These are phyloP conservation scores for Danaus chrysippus DNA, from an alignment of 2,888 invertebrate species.

Conservation along the genomic window DNA sequence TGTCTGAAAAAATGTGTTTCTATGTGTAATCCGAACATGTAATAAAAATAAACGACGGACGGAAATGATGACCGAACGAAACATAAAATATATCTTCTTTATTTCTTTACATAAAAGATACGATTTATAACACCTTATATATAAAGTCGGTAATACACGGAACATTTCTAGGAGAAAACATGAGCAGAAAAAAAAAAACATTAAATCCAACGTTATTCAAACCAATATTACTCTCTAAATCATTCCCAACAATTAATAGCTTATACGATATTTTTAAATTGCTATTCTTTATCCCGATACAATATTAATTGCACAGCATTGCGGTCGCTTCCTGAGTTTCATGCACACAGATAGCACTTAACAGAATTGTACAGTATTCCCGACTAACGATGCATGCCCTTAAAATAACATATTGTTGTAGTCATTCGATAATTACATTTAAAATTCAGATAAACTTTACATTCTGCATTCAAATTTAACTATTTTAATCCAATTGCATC, in stretches of 20 bases:
- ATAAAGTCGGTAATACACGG: not conserved
- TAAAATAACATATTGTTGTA: no score
- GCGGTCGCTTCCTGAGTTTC: constrained; percentile 12
- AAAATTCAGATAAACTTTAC: no score
- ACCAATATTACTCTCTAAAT: no score
- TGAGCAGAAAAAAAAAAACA: no score
- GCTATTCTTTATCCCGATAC: constrained; percentile 3
- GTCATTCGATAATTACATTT: no score
- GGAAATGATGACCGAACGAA: constrained; percentile 4
- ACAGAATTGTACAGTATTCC: constrained; percentile 7
- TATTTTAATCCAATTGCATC: no score
- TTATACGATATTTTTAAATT: not conserved
- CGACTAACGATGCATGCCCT: not conserved
- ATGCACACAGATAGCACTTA: constrained; percentile 9
- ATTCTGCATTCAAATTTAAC: no score
- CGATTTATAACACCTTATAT: not conserved
- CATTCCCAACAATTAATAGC: no score
- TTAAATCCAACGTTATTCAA: no score
- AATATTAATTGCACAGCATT: constrained; percentile 16
- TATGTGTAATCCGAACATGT: constrained; percentile 1
- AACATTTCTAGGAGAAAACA: no score
- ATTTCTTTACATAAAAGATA: not conserved
- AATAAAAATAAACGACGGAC: constrained; percentile 5
- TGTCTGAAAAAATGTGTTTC: constrained; percentile 7
- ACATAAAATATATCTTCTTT: constrained; percentile 2